Percentiles rank a stretch among this genome's conserved stretches.
phyloP scores from a whole-genome alignment of 1,140 invertebrate species.

The Eciton burchellii region DNA sequence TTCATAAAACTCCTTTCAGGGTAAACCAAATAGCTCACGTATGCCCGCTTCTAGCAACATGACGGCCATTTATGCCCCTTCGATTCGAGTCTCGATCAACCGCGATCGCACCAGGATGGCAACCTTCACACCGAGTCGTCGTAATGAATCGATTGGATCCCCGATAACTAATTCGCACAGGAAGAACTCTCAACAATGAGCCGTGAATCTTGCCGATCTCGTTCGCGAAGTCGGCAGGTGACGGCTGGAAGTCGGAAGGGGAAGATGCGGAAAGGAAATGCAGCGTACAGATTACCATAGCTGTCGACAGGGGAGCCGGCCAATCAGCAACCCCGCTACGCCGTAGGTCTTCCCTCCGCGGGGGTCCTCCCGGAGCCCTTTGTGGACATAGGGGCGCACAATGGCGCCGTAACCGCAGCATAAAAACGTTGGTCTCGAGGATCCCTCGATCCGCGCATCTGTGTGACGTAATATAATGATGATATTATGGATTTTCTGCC shows the following conservation, averaged over 20 bases:
- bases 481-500: slow-evolving; percentile 65
- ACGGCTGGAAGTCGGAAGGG: slow-evolving; percentile 15
- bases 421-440: slow-evolving; percentile 52
- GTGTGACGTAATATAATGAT: slow-evolving; percentile 67
- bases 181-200: neutral
- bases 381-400: slow-evolving; percentile 37
- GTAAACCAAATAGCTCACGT: neutral
- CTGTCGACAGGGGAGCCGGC: slow-evolving; percentile 67
- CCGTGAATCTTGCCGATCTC: neutral
- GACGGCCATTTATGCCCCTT: neutral
- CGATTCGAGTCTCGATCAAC: neutral
- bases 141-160: neutral
- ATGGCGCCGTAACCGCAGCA: slow-evolving; percentile 64
- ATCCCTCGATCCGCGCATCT: slow-evolving; percentile 56
- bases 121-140: slow-evolving; percentile 12
- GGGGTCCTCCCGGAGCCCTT: slow-evolving; percentile 50
- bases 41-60: neutral
- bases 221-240: slow-evolving; percentile 36
- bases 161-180: neutral
- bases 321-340: slow-evolving; percentile 38
- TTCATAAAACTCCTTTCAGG: slow-evolving; percentile 9
- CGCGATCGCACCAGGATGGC: slow-evolving; percentile 1
- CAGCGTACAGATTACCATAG: slow-evolving; percentile 66
- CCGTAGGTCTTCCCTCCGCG: slow-evolving; percentile 38
- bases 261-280: slow-evolving; percentile 47